A percentile compares a stretch with the other conserved stretches of the same genome.
These are phyloP conservation scores for Syngnathus rostellatus DNA, from an alignment of 2,797 vertebrate genomes.

Conservation along the genomic window DNA sequence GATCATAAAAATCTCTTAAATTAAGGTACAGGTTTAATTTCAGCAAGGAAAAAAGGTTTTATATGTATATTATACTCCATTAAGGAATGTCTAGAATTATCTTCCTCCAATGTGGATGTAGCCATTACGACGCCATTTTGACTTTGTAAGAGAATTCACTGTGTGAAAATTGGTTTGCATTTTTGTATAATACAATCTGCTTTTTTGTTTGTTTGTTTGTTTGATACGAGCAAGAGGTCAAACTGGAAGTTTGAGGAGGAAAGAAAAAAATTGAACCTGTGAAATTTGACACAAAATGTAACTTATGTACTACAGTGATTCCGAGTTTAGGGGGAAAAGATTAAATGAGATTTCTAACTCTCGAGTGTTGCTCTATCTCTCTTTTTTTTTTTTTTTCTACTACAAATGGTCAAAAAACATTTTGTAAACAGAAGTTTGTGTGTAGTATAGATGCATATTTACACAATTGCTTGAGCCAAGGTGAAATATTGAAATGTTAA, in stretches of 20 bases:
- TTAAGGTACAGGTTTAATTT: slow-evolving; percentile 83
- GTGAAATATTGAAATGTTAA: too few relatives aligned
- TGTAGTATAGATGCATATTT: background rate
- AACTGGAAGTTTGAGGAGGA: slow-evolving; percentile 74
- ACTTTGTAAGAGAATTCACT: slow-evolving; percentile 87
- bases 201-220: slow-evolving; percentile 72
- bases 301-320: slow-evolving; percentile 78
- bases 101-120: slow-evolving; percentile 87
- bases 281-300: slow-evolving; percentile 74
- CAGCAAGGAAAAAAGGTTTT: slow-evolving; percentile 76
- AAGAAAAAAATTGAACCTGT: slow-evolving; percentile 67
- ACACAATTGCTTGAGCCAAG: too few relatives aligned
- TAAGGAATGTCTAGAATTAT: slow-evolving; percentile 86
- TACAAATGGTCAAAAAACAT: slow-evolving; percentile 4
- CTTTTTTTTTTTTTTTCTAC: background rate
- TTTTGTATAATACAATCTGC: slow-evolving; percentile 85
- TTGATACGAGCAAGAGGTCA: slow-evolving; percentile 71
- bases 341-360: slow-evolving; percentile 79
- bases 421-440: background rate
- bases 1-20: slow-evolving; percentile 73
- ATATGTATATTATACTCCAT: slow-evolving; percentile 86
- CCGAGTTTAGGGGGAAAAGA: slow-evolving; percentile 71
- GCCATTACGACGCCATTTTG: slow-evolving; percentile 81
- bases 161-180: slow-evolving; percentile 88
- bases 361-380: slow-evolving; percentile 30